Percentiles rank a stretch among this genome's conserved stretches.
Conservation (phyloP, 2,888 invertebrate species). For the Acleris literana region DNA sequence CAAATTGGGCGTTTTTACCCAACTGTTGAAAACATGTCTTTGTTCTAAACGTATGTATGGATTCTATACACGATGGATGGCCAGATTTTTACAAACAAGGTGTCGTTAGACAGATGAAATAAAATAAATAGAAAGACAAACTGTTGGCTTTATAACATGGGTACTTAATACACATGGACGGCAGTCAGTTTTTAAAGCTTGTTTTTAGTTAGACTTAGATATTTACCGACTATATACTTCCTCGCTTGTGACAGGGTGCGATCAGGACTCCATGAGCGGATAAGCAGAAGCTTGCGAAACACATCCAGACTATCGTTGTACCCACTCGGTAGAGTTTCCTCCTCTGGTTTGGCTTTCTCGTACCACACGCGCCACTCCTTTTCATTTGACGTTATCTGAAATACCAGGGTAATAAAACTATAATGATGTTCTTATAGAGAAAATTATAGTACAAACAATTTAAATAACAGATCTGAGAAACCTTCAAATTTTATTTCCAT, state of each 20-base stretch:
- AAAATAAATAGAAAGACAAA: too few species aligned
- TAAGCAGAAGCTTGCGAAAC: constrained; percentile 93
- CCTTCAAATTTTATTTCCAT: too few species aligned
- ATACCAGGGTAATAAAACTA: neutral
- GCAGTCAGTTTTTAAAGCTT: neutral
- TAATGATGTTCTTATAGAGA: neutral
- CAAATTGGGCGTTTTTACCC: too few species aligned
- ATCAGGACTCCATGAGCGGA: constrained; percentile 98
- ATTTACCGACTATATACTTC: constrained; percentile 91
- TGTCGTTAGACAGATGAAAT: too few species aligned
- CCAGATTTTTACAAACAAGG: too few species aligned
- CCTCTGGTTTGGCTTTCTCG: constrained; percentile 96
- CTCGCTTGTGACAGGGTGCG: constrained; percentile 96
- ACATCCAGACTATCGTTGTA: constrained; percentile 94
- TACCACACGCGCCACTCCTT: constrained; percentile 96
- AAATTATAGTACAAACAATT: too few species aligned
- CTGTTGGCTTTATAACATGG: too few species aligned
- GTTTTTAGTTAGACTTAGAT: neutral
- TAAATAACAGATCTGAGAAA: too few species aligned
- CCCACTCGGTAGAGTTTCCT: constrained; percentile 94
- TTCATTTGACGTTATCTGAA: constrained; percentile 91
- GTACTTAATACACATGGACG: too few species aligned
- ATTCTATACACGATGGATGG: too few species aligned
- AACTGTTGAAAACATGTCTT: too few species aligned
- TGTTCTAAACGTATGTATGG: too few species aligned